Evolutionary conservation across 2,797 vertebrate species (phyloP), one percentile per base, ranked within the genome.

Genomic region (Lepus townsendii): DNA sequence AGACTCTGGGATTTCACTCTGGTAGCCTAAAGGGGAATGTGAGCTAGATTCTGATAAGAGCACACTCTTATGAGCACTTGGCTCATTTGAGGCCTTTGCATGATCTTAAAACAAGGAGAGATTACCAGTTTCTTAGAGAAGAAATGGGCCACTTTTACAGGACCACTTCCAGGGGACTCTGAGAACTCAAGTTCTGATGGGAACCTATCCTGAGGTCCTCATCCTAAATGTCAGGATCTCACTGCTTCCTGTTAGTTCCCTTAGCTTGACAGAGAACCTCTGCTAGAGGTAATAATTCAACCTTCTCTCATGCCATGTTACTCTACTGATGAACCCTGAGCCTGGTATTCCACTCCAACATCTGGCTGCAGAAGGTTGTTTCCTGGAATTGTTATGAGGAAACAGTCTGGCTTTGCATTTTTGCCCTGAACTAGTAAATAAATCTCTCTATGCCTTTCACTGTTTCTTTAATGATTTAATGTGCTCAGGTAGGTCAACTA

Each of bases 361-460:
- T 75, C 79, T 89, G 32, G 52, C 38, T 89, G 16, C 7, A 32
- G 50, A 16, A 82, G 30, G 73, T 32, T 63, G 9, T 66, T 87
- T 42, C 54, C 42, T 52, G 60, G 16, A 69, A 57, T 78, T 50
- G 5, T 75, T 16, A 11, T 5, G 63, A 54, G 42, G 32, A 47
- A 9, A 65, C 14, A 54, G 68, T 24, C 27, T 9, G 17, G 71
- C 32, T 66, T 91, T 68, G 57, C 3, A 9, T 62, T 95, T 87
- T 87, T 63, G 17, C 24, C 52, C 93, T 89, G 76, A 88, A 72
- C 24, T 63, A 13, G 42, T 91, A 17, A 60, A 54, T n/a, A 93
- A 83, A 47, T 57, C 54, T n/a, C n/a, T 24, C 50, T 57, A 38
- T 32, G 24, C 9, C 57, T 82, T 20, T 83, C 57, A 85, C 19